Conservation (phyloP, 2,797 vertebrate genomes). For the Labeo calbasu region DNA sequence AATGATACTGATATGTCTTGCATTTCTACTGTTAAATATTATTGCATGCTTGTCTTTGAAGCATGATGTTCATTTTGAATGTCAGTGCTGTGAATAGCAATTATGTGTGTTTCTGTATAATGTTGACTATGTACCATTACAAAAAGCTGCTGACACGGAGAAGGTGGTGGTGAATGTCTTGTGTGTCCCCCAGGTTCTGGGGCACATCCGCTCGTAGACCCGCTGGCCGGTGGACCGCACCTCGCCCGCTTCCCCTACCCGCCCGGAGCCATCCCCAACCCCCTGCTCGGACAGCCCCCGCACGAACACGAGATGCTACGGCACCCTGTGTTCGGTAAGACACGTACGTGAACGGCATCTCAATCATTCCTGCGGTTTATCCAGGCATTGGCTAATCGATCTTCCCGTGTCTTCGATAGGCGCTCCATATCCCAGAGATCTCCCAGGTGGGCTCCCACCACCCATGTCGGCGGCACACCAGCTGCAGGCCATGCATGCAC, state of each 20-base stretch:
- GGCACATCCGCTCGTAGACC: constrained; percentile 93
- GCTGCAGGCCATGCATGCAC: constrained; percentile 98
- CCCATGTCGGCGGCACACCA: constrained; percentile 98
- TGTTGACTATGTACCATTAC: constrained; percentile 68
- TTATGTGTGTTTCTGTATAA: constrained; percentile 52
- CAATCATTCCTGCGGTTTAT: neutral
- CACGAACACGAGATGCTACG: constrained; percentile 99
- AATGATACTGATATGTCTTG: neutral
- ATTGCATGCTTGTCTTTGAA: neutral
- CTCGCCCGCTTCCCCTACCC: constrained; percentile 97
- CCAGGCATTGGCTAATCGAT: neutral
- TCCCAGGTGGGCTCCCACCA: constrained; percentile 90
- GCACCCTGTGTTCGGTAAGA: constrained; percentile 95
- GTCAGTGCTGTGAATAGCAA: constrained; percentile 34
- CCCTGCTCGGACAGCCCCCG: constrained; percentile 91
- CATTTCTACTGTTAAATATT: neutral
- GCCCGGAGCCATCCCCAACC: constrained; percentile 93
- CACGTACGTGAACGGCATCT: too few relatives aligned
- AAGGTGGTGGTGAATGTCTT: constrained; percentile 85
- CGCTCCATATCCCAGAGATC: constrained; percentile 91
- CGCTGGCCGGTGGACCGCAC: constrained; percentile 91
- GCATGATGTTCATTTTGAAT: constrained; percentile 36
- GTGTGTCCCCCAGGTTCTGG: constrained; percentile 90
- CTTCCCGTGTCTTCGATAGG: constrained; percentile 72
- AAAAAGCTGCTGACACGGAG: constrained; percentile 75